Evolutionary conservation across 2,888 invertebrate species (phyloP).

Genomic region (Encarsia formosa): DNA sequence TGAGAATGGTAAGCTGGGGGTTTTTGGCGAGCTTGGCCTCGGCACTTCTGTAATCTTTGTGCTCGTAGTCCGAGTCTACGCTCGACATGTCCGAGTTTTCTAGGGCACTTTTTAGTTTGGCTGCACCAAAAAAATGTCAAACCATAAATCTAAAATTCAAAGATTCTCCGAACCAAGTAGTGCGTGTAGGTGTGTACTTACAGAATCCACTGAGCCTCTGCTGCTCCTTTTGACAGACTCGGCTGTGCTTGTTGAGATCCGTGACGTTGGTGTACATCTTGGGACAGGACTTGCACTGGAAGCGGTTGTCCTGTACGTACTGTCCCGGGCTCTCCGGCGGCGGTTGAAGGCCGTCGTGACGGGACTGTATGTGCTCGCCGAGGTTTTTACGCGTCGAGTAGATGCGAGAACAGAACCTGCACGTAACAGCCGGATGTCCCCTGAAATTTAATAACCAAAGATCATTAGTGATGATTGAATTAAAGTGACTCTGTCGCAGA

Average conservation of each 20-base stretch:
- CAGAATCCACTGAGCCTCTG: constrained; percentile 4
- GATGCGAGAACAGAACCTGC: constrained; percentile 49
- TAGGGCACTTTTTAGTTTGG: constrained; percentile 19
- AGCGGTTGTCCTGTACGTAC: constrained; percentile 36
- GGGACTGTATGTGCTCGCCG: constrained; percentile 50
- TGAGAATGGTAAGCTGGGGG: constrained; percentile 48
- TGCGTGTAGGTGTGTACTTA: constrained; percentile 5
- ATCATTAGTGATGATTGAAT: too few species aligned
- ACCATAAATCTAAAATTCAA: not conserved
- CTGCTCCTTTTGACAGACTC: constrained; percentile 37
- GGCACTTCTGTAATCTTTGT: constrained; percentile 47
- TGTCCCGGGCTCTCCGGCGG: constrained; percentile 35
- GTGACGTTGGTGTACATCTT: constrained; percentile 45
- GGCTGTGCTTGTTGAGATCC: constrained; percentile 45
- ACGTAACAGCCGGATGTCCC: constrained; percentile 53
- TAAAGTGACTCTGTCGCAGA: too few species aligned
- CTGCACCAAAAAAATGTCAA: constrained; percentile 7
- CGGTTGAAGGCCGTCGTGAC: constrained; percentile 46
- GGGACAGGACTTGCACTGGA: constrained; percentile 45
- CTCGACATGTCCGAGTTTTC: constrained; percentile 43
- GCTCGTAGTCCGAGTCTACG: constrained; percentile 44
- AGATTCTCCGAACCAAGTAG: not conserved
- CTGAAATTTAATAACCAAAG: constrained; percentile 30
- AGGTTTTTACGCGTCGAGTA: constrained; percentile 51
- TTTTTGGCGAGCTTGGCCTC: constrained; percentile 52